Percentiles rank a stretch among this genome's conserved stretches.
Evolutionary conservation across 2,888 invertebrate species (phyloP).

Genomic region (Athetis lepigone): DNA sequence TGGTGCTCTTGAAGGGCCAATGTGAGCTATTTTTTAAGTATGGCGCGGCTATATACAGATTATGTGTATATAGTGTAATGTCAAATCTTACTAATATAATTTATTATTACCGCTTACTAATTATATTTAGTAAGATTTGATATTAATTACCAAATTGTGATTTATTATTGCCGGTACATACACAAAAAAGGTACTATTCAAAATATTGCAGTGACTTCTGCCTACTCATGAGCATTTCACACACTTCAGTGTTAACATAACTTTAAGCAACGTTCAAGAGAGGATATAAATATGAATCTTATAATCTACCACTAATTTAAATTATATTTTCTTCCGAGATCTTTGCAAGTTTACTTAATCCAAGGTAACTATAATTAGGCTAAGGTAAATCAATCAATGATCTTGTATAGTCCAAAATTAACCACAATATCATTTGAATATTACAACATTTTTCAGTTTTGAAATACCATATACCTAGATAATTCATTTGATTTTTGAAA

Average conservation of each 20-base stretch:
- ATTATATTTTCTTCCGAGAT: slow-evolving; percentile 61
- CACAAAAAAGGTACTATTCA: too few species aligned
- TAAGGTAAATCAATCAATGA: slow-evolving; percentile 1
- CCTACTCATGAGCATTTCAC: neutral
- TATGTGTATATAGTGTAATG: too few species aligned
- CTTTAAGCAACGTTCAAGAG: neutral
- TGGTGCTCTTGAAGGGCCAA: neutral
- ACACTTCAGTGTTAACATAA: neutral
- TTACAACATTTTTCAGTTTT: neutral
- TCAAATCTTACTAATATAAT: too few species aligned
- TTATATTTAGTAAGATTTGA: too few species aligned
- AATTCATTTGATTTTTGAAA: slow-evolving; percentile 11
- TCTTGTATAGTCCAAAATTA: slow-evolving; percentile 1
- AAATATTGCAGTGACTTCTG: neutral
- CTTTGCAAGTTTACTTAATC: slow-evolving; percentile 54
- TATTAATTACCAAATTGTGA: too few species aligned
- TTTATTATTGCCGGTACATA: too few species aligned
- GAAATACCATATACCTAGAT: neutral
- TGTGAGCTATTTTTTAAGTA: too few species aligned
- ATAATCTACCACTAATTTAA: slow-evolving; percentile 43
- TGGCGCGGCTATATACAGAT: too few species aligned
- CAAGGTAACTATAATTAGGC: slow-evolving; percentile 30
- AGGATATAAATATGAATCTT: slow-evolving; percentile 15
- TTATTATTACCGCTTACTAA: too few species aligned
- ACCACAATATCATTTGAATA: slow-evolving; percentile 2